Evolutionary conservation across 1,140 invertebrate species (phyloP).

Genomic region (Euschistus heros): DNA sequence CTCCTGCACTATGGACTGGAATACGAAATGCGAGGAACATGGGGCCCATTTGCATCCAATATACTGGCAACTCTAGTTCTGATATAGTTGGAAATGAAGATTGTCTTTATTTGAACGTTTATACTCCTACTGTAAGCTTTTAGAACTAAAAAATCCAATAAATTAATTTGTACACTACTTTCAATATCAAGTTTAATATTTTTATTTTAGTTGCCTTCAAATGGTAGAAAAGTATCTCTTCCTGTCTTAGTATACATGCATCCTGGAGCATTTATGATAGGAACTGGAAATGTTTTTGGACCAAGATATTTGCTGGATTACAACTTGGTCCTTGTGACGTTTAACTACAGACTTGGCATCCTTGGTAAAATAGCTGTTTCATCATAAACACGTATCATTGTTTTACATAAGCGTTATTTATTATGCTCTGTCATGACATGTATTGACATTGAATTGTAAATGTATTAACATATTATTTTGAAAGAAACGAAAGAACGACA

Average conservation of each 20-base stretch:
- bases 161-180: background rate
- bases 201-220: background rate
- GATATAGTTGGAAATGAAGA: background rate
- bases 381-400: too few relatives aligned
- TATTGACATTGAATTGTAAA: background rate
- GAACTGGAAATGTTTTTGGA: constrained; percentile 34
- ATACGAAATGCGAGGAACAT: too few relatives aligned
- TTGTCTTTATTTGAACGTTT: constrained; percentile 4
- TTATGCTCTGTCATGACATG: too few relatives aligned
- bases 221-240: background rate
- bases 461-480: too few relatives aligned
- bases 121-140: constrained; percentile 4
- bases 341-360: constrained; percentile 52
- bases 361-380: constrained; percentile 31
- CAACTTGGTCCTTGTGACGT: constrained; percentile 47
- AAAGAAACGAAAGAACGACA: too few relatives aligned
- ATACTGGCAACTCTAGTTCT: too few relatives aligned
- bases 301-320: constrained; percentile 44
- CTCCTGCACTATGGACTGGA: too few relatives aligned
- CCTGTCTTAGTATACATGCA: constrained; percentile 53
- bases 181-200: background rate
- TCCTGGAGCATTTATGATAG: constrained; percentile 46
- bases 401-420: background rate
- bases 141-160: background rate
- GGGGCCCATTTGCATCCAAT: too few relatives aligned